These are phyloP conservation scores for Cercopithecus hamlyni DNA, from an alignment of 2,797 vertebrate species.

Conservation along the genomic window DNA sequence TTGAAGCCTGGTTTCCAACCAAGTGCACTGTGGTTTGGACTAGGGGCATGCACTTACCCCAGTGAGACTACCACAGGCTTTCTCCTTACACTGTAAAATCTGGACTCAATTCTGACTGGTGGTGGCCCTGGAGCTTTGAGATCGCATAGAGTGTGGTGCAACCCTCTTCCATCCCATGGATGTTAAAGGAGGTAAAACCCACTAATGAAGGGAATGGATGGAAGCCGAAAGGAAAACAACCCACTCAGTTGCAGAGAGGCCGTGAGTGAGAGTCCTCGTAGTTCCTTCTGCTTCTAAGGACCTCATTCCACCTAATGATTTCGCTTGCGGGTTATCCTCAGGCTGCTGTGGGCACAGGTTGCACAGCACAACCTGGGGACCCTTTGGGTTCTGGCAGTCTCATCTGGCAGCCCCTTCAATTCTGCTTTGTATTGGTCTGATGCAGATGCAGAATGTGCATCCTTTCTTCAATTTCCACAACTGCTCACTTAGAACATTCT, in stretches of 20 bases:
- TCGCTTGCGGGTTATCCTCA: not conserved
- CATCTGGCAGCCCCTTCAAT: not conserved
- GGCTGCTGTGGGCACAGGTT: not conserved
- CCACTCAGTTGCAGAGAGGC: not conserved
- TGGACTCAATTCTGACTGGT: not conserved
- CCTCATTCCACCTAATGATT: not conserved
- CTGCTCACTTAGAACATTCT: not conserved
- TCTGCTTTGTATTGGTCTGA: not conserved
- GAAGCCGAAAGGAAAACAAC: not conserved
- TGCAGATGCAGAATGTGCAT: not conserved
- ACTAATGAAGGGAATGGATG: not conserved
- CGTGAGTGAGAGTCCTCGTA: not conserved
- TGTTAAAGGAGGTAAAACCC: not conserved
- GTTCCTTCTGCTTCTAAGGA: not conserved
- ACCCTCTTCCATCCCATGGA: not conserved
- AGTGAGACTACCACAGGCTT: not conserved
- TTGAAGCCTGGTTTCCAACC: not conserved
- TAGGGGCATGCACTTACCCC: accelerated
- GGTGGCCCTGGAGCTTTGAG: not conserved
- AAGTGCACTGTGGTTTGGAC: not conserved
- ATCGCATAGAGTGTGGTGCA: not conserved
- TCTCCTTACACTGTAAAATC: not conserved
- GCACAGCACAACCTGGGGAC: accelerated
- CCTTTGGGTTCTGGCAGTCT: not conserved
- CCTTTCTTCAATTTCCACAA: not conserved